Base-by-base conservation (phyloP, 2,888 invertebrate species). In the Zeuzera pyrina region DNA sequence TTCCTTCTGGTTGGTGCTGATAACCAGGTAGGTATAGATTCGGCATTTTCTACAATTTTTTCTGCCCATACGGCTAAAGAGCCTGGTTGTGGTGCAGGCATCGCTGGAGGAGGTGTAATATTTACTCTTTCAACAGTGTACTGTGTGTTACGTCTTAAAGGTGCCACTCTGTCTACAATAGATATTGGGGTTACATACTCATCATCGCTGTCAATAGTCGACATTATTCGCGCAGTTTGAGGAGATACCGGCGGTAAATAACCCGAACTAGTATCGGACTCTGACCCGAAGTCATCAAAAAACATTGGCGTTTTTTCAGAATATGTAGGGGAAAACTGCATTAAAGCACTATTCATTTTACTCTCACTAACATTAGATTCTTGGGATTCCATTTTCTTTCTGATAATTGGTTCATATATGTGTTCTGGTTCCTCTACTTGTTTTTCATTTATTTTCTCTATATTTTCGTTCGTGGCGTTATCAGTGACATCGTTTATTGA, bases 11-110 rank as follows among this genome's bases (percentile, higher is more conserved):
- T 53, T 36, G 81, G 60, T 57, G 87, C 63, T 50, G 85, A 74
- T 34, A 85, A 40, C 86, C 86, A 70, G 38, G 66, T 36, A 43
- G 86, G 71, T 52, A 87, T 61, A 2, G 84, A 62, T 49, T 87
- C 86, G 1, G 86, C 86, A 40, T 87, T 87, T 39, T 86, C 79
- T 2, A 87, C 65, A 38, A 87, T 43, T 62, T 79, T 78, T 30
- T 81, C 83, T 4, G 81, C 83, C 81, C 79, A 81, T 13, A 69
- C 60, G 0, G 79, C 76, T 16, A 81, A 38, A 0, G 78, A 76
- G 1, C 66, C 64, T 1, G 76, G 71, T 37, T 76, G 56, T 2
- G 83, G 81, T 3, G 81, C 78, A 2, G 65, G 56, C 26, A 79
- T 81, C 1, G 65, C 54, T 0, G 85, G 84, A 1, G 86, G 86